Conservation (phyloP, 2,888 invertebrate genomes). For the Lasioglossum calceatum region DNA sequence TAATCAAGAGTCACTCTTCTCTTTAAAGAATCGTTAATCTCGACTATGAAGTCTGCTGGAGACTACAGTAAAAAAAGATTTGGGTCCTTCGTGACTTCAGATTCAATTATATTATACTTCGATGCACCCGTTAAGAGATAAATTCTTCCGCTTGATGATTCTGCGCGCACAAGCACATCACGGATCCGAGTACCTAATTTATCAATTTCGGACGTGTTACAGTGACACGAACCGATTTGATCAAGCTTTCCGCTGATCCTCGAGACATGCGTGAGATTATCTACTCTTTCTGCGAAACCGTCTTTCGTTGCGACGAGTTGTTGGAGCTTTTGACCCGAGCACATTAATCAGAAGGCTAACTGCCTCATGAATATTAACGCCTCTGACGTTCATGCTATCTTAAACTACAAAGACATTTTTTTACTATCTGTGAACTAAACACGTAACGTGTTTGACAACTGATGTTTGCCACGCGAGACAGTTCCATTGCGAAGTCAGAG, state of each 20-base stretch:
- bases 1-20: neutral
- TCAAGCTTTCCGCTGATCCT: neutral
- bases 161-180: neutral
- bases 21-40: too few species aligned
- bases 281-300: neutral
- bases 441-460: neutral
- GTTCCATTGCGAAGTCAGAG: neutral
- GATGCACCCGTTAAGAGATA: too few species aligned
- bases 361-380: neutral
- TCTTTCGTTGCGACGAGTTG: neutral
- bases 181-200: neutral
- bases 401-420: neutral
- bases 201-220: too few species aligned
- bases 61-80: too few species aligned
- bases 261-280: neutral
- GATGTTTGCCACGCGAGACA: neutral
- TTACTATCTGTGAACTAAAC: neutral
- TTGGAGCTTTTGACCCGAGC: neutral
- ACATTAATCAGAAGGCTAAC: neutral
- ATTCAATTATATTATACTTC: too few species aligned
- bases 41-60: too few species aligned
- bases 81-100: too few species aligned
- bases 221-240: neutral
- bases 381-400: neutral
- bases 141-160: neutral